Percentiles rank a stretch among this genome's conserved stretches.
Evolutionary conservation across 2,797 vertebrate genomes (phyloP).

Genomic region (Rhinophrynus dorsalis): DNA sequence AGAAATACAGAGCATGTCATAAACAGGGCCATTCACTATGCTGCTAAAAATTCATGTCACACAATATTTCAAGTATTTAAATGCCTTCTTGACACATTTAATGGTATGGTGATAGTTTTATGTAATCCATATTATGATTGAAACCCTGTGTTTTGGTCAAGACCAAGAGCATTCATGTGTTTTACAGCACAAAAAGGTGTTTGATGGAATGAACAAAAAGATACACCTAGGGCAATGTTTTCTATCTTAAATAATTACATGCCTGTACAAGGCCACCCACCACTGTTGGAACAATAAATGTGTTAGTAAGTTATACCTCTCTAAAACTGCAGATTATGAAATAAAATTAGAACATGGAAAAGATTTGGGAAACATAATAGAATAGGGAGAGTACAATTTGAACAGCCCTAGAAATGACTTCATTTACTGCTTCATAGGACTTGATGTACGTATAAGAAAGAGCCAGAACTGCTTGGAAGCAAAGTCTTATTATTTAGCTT

Average conservation of each 20-base stretch:
- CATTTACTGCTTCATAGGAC: not conserved
- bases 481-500: too few species aligned
- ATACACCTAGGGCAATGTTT: not conserved
- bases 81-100: constrained; percentile 50
- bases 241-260: not conserved
- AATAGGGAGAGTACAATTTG: not conserved
- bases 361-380: not conserved
- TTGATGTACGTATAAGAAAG: too few species aligned
- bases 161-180: constrained; percentile 19
- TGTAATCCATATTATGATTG: constrained; percentile 42
- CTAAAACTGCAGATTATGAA: not conserved
- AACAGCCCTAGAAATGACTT: not conserved
- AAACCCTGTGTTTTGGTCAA: constrained; percentile 39
- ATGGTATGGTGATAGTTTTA: constrained; percentile 48
- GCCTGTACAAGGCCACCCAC: not conserved
- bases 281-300: not conserved
- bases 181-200: constrained; percentile 10
- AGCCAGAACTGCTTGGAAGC: too few species aligned
- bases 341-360: not conserved
- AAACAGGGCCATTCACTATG: constrained; percentile 39
- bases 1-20: constrained; percentile 47
- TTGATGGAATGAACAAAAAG: not conserved
- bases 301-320: not conserved
- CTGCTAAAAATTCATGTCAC: constrained; percentile 46
- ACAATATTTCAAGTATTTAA: constrained; percentile 47